Conservation (phyloP, 1,140 invertebrate genomes). For the Gryon sp. region DNA sequence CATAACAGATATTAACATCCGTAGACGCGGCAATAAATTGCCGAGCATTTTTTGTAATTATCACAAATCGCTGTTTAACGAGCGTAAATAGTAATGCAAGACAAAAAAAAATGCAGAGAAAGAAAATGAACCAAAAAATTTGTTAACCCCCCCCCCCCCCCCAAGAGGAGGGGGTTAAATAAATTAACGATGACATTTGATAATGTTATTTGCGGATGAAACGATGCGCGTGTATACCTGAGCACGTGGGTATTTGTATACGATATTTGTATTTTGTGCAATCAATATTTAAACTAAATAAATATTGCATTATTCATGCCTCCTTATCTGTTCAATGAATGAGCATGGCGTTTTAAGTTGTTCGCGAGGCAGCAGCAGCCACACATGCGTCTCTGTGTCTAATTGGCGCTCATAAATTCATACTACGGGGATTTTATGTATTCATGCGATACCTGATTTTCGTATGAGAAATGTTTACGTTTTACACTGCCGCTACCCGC, state of each 20-base stretch:
- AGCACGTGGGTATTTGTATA: not conserved
- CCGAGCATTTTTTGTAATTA: conserved; percentile 34
- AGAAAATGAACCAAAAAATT: no score
- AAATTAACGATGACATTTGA: no score
- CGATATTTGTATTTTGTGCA: not conserved
- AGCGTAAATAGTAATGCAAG: conserved; percentile 32
- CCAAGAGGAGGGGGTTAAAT: no score
- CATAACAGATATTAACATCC: conserved; percentile 52
- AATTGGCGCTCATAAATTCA: conserved; percentile 52
- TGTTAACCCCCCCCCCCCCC: no score
- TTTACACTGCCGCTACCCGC: conserved; percentile 13
- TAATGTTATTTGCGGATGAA: conserved; percentile 24
- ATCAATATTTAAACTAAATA: conserved; percentile 49
- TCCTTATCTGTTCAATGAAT: conserved; percentile 50
- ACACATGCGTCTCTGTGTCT: conserved; percentile 21
- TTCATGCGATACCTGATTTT: conserved; percentile 53
- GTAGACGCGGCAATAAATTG: conserved; percentile 34
- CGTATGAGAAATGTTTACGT: conserved; percentile 49
- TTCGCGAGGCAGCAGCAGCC: conserved; percentile 13
- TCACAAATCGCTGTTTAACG: conserved; percentile 46
- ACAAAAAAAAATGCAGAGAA: no score
- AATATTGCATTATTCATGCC: conserved; percentile 45
- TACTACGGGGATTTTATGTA: conserved; percentile 38
- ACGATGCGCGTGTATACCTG: not conserved
- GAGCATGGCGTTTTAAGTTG: conserved; percentile 27